Evolutionary conservation across 1,140 invertebrate genomes (phyloP).

Genomic region (Ganaspis sp.): DNA sequence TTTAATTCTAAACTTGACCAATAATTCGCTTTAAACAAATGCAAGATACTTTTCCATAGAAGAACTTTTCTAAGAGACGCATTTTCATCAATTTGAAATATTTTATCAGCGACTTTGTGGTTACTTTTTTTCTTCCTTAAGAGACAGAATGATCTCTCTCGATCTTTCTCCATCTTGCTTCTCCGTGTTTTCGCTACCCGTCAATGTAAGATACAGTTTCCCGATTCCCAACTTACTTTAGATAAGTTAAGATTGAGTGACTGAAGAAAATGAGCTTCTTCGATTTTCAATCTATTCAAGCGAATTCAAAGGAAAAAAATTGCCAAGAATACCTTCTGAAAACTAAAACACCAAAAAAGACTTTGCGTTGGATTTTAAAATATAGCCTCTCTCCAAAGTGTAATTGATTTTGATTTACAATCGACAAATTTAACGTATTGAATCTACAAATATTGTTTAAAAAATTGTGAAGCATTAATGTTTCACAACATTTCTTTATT

Average conservation of each 20-base stretch:
- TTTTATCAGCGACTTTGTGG: not conserved
- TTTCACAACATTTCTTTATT: no score
- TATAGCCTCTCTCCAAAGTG: no score
- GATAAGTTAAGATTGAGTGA: not conserved
- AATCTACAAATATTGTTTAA: no score
- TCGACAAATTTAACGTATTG: no score
- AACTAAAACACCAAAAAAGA: no score
- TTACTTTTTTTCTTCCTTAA: not conserved
- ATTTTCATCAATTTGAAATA: not conserved
- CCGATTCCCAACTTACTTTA: slow-evolving; percentile 2
- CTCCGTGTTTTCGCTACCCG: not conserved
- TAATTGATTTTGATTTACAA: no score
- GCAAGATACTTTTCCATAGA: no score
- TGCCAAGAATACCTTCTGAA: not conserved
- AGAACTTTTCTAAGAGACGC: not conserved
- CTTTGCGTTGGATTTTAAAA: no score
- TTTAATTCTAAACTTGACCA: no score
- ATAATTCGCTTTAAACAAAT: no score
- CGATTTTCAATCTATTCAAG: not conserved
- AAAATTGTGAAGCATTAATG: no score
- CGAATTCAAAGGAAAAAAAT: not conserved
- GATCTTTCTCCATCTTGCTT: not conserved
- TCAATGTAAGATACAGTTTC: not conserved
- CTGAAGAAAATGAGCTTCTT: not conserved
- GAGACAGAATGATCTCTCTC: not conserved